Evolutionary conservation across 2,113 vertebrate species (phyloP).

Genomic region (Periophthalmodon schlosseri): DNA sequence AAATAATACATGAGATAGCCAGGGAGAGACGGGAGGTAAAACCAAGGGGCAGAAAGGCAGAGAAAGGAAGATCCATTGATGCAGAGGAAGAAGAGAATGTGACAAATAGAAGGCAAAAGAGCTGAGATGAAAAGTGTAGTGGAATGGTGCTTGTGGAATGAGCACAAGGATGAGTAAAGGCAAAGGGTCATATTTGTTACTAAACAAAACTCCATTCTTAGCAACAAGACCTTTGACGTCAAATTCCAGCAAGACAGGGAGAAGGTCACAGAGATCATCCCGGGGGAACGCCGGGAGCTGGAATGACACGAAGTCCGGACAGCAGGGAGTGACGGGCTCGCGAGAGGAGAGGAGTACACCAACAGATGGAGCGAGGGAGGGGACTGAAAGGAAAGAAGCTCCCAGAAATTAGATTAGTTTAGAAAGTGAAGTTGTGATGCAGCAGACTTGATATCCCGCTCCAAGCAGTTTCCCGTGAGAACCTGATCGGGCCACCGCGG

Average conservation of each 20-base stretch:
- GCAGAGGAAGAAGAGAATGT: conserved; percentile 60
- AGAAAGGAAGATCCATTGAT: conserved; percentile 66
- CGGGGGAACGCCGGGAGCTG: conserved; percentile 80
- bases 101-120: conserved; percentile 49
- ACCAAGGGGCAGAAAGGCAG: conserved; percentile 61
- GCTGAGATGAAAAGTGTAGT: conserved; percentile 30
- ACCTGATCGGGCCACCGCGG: conserved; percentile 82
- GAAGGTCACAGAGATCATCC: conserved; percentile 86
- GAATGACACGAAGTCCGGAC: conserved; percentile 84
- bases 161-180: conserved; percentile 57
- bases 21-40: conserved; percentile 61
- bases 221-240: conserved; percentile 87
- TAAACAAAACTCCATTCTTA: conserved; percentile 83
- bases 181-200: conserved; percentile 81
- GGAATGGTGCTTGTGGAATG: conserved; percentile 36
- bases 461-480: conserved; percentile 96
- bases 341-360: conserved; percentile 66
- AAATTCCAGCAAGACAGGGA: conserved; percentile 86
- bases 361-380: conserved; percentile 75
- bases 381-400: conserved; percentile 76
- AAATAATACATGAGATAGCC: conserved; percentile 79
- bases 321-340: conserved; percentile 75
- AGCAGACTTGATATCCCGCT: conserved; percentile 86
- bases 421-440: conserved; percentile 89
- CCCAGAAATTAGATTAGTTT: conserved; percentile 95